Evolutionary conservation across 1,140 invertebrate species (phyloP).

Genomic region (Hypothenemus hampei): DNA sequence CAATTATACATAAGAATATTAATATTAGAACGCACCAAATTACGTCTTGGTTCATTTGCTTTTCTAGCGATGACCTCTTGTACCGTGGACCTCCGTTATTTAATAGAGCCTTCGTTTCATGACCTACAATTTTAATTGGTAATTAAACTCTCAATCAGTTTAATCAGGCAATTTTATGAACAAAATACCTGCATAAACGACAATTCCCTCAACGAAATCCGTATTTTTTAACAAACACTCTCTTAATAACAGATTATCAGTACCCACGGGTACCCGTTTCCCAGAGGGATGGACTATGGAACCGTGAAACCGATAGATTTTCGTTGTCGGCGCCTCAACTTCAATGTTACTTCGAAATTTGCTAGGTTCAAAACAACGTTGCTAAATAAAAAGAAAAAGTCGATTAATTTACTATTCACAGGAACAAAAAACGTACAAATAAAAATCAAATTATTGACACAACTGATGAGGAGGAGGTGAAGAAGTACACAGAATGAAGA

Average conservation of each 20-base stretch:
- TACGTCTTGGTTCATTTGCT: conserved; percentile 92
- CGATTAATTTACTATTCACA: not conserved
- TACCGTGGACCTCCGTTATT: conserved; percentile 95
- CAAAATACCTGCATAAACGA: conserved; percentile 90
- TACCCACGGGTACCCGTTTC: conserved; percentile 75
- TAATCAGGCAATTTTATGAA: not conserved
- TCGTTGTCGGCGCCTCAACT: conserved; percentile 90
- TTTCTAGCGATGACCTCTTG: conserved; percentile 88
- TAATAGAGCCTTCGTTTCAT: conserved; percentile 97
- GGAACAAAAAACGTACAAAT: too few relatives aligned
- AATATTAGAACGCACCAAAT: conserved; percentile 95
- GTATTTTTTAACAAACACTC: conserved; percentile 94
- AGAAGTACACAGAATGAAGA: too few relatives aligned
- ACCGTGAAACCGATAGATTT: conserved; percentile 93
- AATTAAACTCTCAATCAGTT: not conserved
- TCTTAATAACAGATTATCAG: conserved; percentile 88
- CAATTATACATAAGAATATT: conserved; percentile 83
- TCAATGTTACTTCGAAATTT: conserved; percentile 81
- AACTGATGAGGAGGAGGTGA: too few relatives aligned
- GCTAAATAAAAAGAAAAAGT: conserved; percentile 38
- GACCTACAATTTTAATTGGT: conserved; percentile 53
- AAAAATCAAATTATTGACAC: too few relatives aligned
- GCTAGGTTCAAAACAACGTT: conserved; percentile 68
- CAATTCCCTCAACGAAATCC: conserved; percentile 91
- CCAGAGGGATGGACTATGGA: conserved; percentile 79